Evolutionary conservation across 1,140 invertebrate species (phyloP), one percentile per base, ranked within the genome.

Genomic region (Ruditapes philippinarum): DNA sequence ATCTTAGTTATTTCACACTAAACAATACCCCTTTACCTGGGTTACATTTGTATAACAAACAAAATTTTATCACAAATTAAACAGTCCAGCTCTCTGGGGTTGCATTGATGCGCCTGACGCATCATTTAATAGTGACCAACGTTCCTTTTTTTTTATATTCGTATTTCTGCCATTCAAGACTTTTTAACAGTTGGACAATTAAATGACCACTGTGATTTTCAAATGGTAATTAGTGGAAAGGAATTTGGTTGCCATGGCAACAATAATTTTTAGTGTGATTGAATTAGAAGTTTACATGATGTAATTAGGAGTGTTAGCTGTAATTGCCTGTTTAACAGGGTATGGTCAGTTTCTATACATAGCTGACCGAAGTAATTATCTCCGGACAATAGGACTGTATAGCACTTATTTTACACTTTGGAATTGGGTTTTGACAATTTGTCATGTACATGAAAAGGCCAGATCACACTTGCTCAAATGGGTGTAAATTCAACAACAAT

Each of bases 201-300:
- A 84, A 84, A 84, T 84, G 65, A 54, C 82, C 82, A 36, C n/a
- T 17, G 62, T 25, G 65, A 84, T 84, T 76, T 65, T 49, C 60
- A 84, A 84, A 73, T 84, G 40, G 49, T 70, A 84, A 84, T 84
- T 84, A 84, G 82, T 38, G 62, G 68, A 84, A 84, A 73, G 65
- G 82, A 84, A 84, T 84, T 84, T 73, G 40, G 65, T 84, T 84
- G 19, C 82, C 68, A 74, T 84, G 82, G 82, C 38, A 49, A 84
- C 82, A 38, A 84, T 84, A 84, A 84, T 74, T 84, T 83, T 51
- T 33, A 42, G 42, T 49, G 82, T 51, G 82, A 84, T 84, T 74
- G 62, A 84, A 84, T 84, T 84, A 84, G 82, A 49, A 84, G 49
- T 84, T 73, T 84, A 84, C 57, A 33, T 73, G 62, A 84, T 73